Conservation (phyloP, 2,113 vertebrate species). For the Sarotherodon lohbergeri region DNA sequence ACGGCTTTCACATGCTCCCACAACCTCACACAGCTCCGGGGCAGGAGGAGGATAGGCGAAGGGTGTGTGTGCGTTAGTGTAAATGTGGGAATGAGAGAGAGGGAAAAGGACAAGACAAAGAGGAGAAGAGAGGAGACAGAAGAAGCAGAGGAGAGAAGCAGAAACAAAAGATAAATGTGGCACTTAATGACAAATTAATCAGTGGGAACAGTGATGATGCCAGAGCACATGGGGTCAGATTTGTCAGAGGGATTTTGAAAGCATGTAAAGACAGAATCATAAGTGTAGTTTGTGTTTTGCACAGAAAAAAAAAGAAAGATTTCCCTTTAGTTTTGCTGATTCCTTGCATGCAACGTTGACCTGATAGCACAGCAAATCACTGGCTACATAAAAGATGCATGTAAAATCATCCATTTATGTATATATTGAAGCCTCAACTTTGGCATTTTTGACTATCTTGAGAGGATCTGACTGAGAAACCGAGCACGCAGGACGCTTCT, state of each 20-base stretch:
- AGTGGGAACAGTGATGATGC: background rate
- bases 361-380: background rate
- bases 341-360: background rate
- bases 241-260: background rate
- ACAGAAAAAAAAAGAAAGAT: background rate
- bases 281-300: background rate
- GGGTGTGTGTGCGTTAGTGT: slow-evolving; percentile 1
- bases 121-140: background rate
- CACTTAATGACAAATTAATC: background rate
- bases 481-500: background rate
- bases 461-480: accelerated
- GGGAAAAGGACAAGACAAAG: background rate
- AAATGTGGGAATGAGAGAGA: background rate
- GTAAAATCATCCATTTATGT: background rate
- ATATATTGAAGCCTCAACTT: background rate
- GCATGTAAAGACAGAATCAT: background rate
- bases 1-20: slow-evolving; percentile 67
- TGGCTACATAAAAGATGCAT: background rate
- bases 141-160: background rate
- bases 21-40: slow-evolving; percentile 55
- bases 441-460: accelerated
- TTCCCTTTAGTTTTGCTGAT: background rate
- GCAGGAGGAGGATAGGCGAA: background rate
- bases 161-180: background rate
- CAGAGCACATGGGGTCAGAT: background rate